phyloP scores from a whole-genome alignment of 1,140 invertebrate genomes.

The Ericerus pela region DNA sequence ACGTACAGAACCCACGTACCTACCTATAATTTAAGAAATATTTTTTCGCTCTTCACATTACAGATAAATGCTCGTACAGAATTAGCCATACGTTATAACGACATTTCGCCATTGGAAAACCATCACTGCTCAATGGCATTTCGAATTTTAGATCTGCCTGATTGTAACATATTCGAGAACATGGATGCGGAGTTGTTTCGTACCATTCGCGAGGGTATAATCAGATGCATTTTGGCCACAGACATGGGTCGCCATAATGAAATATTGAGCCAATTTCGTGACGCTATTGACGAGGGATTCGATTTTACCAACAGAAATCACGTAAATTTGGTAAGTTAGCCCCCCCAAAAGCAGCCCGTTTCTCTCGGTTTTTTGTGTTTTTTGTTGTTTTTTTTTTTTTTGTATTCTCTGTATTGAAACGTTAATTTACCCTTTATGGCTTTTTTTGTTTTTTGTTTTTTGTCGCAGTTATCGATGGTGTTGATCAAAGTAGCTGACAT shows the following conservation, averaged over 20 bases:
- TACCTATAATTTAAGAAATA: not conserved
- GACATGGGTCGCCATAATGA: slow-evolving; percentile 81
- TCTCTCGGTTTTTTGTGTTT: too few species aligned
- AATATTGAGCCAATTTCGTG: slow-evolving; percentile 61
- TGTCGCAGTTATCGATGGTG: slow-evolving; percentile 65
- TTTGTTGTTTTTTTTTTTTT: not conserved
- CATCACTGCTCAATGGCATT: slow-evolving; percentile 80
- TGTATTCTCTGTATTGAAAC: not conserved
- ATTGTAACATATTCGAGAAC: slow-evolving; percentile 62
- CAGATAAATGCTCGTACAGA: slow-evolving; percentile 78
- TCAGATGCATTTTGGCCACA: slow-evolving; percentile 68
- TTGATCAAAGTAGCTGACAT: slow-evolving; percentile 78
- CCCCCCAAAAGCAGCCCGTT: too few species aligned
- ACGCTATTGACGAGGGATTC: slow-evolving; percentile 46
- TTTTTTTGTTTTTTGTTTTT: slow-evolving; percentile 14
- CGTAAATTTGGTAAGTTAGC: slow-evolving; percentile 53
- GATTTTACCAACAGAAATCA: slow-evolving; percentile 59
- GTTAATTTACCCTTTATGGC: not conserved
- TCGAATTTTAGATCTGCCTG: slow-evolving; percentile 55
- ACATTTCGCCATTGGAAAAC: slow-evolving; percentile 77
- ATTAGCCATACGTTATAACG: slow-evolving; percentile 70
- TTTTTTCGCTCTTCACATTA: slow-evolving; percentile 52
- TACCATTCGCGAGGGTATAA: slow-evolving; percentile 60
- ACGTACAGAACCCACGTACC: too few species aligned
- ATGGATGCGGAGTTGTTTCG: slow-evolving; percentile 44